Base-by-base conservation (phyloP, 2,888 invertebrate genomes). In the Acronicta alni region DNA sequence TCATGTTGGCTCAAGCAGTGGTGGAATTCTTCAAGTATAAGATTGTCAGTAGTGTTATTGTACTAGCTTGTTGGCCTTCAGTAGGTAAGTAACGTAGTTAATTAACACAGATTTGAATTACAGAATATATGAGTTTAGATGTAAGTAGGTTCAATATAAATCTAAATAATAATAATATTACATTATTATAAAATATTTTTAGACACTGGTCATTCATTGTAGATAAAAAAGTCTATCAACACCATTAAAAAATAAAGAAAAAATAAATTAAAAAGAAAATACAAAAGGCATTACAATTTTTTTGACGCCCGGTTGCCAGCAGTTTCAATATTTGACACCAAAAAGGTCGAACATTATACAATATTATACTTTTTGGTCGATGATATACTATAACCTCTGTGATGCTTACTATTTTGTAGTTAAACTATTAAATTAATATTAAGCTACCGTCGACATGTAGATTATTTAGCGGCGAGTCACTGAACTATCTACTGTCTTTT, bases 21-120 rank as follows among this genome's bases (percentile, higher is more conserved):
- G 82, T 76, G 0, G 83, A 82, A 12, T 83, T 88, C 35, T 92
- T 91, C 53, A 89, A 83, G 57, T 76, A 83, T 37, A 92, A 89
- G 82, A 57, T 85, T 5, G 88, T 88, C 8, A 72, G 81, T 17
- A 89, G 86, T 37, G 77, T 92, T 26, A 80, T 91, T 15, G 67
- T 91, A 17, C 59, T 93, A 20, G 76, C 88, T 47, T 90, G 91
- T 63, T 89, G 86, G 83, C 51, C 85, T 2, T 47, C 74, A 17
- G 41, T 54, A 37, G 88, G 92, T 92, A 80, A 78, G 71, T n/a
- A 35, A n/a, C n/a, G n/a, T n/a, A 35, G n/a, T n/a, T 14, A 32
- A 14, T 14, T 14, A 1, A 32, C 32, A 14, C 32, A 12, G 7
- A 30, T 26, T 3, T 12, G 9, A 9, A 30, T 1, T 30, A 7